phyloP scores from a whole-genome alignment of 2,888 invertebrate genomes.

The Lasius platythorax region DNA sequence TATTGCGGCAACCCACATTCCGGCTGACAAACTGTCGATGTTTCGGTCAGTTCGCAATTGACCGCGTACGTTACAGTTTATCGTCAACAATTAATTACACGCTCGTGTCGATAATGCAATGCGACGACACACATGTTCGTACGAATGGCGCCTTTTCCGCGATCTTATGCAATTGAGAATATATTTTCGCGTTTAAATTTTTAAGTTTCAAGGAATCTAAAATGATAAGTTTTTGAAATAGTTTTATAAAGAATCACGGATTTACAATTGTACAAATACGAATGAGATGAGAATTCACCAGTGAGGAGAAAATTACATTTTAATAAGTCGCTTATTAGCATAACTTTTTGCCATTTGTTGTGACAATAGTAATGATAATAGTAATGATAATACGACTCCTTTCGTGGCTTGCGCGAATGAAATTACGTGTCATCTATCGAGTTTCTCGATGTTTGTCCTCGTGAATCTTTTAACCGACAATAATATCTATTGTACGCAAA shows the following conservation, averaged over 20 bases:
- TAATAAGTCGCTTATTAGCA: background rate
- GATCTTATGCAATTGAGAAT: background rate
- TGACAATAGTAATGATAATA: too few species aligned
- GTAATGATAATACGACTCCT: background rate
- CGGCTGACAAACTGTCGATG: conserved; percentile 65
- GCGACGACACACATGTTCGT: background rate
- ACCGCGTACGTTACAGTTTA: conserved; percentile 53
- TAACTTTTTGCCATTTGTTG: background rate
- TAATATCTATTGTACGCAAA: conserved; percentile 2
- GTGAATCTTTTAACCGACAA: conserved; percentile 15
- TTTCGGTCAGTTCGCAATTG: conserved; percentile 62
- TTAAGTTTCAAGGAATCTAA: background rate
- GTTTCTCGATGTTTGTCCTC: background rate
- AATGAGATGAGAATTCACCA: background rate
- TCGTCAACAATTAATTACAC: conserved; percentile 65
- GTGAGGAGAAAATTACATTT: background rate
- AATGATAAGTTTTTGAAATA: background rate
- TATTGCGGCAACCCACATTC: conserved; percentile 68
- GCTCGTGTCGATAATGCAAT: conserved; percentile 34
- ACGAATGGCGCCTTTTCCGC: conserved; percentile 3
- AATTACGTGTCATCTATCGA: conserved; percentile 3
- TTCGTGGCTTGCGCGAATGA: background rate
- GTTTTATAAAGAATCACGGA: background rate
- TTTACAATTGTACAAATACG: background rate
- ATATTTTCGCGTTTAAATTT: background rate